Base-by-base conservation (phyloP, 2,797 vertebrate species). In the Propithecus perrieri region DNA sequence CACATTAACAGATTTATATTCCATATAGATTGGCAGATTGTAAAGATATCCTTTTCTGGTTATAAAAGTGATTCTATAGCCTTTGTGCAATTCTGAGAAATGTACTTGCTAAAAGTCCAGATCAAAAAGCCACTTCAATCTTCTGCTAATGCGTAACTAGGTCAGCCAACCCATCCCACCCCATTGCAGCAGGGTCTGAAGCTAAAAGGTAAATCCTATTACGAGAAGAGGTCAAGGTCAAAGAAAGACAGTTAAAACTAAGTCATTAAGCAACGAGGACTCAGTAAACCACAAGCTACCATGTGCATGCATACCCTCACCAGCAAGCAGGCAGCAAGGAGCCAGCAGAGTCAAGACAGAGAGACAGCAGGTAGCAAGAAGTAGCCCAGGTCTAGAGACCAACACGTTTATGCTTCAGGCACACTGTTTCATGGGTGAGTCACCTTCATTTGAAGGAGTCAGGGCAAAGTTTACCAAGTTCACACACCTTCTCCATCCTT, bases 41-140 rank as follows among this genome's bases (percentile, higher is more conserved):
- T 43, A 90, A 92, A 91, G 28, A 2, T 79, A 61, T 84, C 22
- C 55, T 74, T 94, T 83, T 85, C 74, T 75, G 35, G 63, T 76
- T 63, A 7, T 55, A 17, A 91, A 94, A 89, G 38, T 57, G n/a
- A 95, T 67, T 87, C 72, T 43, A 33, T 12, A 86, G 65, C 2
- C 57, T 89, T 87, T 38, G 5, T 65, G 20, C 24, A 86, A 55
- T 84, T 79, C 53, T 80, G 71, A 85, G 63, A 89, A 89, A 85
- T 46, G 41, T 6, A 89, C n/a, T 50, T 88, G 14, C 48, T 88
- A 55, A 96, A 87, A 84, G 46, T 18, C 63, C 35, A 26, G 5
- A 81, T 87, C 9, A 17, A 81, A 93, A 87, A 83, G 12, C 18
- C 50, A 48, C 85, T 22, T 79, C 35, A 22, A 69, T 61, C 85